Conservation (phyloP, 2,113 vertebrate genomes). For the Nesoenas mayeri region DNA sequence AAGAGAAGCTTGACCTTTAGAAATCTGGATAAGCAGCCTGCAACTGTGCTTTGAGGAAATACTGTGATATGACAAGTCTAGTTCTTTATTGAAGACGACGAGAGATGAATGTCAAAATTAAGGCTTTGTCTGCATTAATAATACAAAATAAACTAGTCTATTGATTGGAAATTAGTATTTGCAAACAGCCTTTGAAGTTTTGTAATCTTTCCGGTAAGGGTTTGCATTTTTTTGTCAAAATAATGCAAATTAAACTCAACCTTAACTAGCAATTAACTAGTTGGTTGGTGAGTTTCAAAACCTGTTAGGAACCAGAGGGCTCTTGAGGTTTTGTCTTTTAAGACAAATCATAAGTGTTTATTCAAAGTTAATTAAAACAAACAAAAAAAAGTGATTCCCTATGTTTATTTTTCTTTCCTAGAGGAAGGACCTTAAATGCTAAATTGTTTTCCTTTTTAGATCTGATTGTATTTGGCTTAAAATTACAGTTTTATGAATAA, state of each 20-base stretch:
- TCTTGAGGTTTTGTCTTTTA: not conserved
- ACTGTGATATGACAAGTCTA: constrained; percentile 36
- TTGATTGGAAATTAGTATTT: constrained; percentile 48
- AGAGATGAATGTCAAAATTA: constrained; percentile 6
- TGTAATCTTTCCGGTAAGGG: constrained; percentile 12
- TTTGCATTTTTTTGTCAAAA: constrained; percentile 39
- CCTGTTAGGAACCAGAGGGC: not conserved
- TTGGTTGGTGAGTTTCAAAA: not conserved
- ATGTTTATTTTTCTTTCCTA: not conserved
- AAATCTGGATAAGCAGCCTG: constrained; percentile 9
- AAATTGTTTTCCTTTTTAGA: constrained; percentile 41
- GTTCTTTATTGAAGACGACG: not conserved
- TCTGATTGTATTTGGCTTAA: constrained; percentile 47
- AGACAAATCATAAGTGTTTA: not conserved
- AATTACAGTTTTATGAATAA: not conserved
- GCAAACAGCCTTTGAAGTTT: constrained; percentile 34
- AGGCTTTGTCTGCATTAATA: constrained; percentile 59
- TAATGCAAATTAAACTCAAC: not conserved
- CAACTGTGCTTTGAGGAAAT: constrained; percentile 58
- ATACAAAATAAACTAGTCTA: not conserved
- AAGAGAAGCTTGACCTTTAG: constrained; percentile 11
- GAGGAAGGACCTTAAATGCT: constrained; percentile 18
- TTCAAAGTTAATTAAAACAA: not conserved
- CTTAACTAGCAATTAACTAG: not conserved
- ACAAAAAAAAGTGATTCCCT: not conserved